Conservation (phyloP, 2,888 invertebrate genomes). For the Ceramica pisi region DNA sequence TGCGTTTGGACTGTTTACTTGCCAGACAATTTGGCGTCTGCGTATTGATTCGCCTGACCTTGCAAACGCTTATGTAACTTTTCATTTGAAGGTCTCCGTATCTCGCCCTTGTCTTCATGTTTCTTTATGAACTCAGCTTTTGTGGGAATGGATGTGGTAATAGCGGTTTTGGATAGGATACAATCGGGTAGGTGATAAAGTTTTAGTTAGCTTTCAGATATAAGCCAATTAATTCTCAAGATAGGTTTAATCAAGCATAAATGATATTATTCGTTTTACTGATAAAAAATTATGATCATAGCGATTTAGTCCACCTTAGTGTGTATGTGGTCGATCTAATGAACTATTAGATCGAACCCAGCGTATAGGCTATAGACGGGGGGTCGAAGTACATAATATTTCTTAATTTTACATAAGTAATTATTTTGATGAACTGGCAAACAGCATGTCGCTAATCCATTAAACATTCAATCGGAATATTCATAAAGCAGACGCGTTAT, state of each 20-base stretch:
- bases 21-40: constrained; percentile 81
- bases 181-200: background rate
- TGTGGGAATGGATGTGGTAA: constrained; percentile 2
- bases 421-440: background rate
- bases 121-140: constrained; percentile 24
- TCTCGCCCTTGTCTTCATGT: constrained; percentile 54
- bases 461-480: background rate
- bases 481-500: background rate
- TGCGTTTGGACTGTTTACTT: constrained; percentile 63
- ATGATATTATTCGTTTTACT: background rate
- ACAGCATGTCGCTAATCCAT: background rate
- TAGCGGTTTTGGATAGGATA: constrained; percentile 3
- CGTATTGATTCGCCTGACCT: constrained; percentile 85
- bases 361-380: background rate
- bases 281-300: background rate
- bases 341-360: too few relatives aligned
- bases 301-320: too few relatives aligned
- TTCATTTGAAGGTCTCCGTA: constrained; percentile 69
- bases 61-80: constrained; percentile 78
- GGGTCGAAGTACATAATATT: background rate
- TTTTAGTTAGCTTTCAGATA: background rate
- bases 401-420: background rate
- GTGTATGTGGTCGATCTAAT: too few relatives aligned
- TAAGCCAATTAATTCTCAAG: background rate
- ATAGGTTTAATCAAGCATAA: background rate